Percentiles rank a stretch among this genome's conserved stretches.
phyloP scores from a whole-genome alignment of 2,888 invertebrate species.

The Lapara coniferarum region DNA sequence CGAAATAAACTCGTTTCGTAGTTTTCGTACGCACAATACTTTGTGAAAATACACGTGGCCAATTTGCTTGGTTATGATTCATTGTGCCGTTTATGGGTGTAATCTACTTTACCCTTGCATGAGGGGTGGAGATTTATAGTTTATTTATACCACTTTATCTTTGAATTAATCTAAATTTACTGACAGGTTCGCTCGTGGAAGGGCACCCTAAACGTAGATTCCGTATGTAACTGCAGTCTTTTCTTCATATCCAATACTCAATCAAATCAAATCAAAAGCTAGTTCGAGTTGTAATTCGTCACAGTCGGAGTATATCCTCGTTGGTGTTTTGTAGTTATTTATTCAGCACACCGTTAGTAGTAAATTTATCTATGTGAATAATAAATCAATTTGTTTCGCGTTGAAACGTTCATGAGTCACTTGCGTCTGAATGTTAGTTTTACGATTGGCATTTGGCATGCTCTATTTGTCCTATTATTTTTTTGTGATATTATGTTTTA shows the following conservation, averaged over 20 bases:
- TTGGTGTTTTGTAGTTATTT: background rate
- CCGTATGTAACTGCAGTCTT: too few relatives aligned
- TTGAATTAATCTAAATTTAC: too few relatives aligned
- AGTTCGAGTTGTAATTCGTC: background rate
- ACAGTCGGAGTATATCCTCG: background rate
- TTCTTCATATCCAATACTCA: background rate
- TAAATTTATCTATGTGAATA: constrained; percentile 9
- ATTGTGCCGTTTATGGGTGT: background rate
- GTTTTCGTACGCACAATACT: constrained; percentile 10
- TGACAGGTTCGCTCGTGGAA: too few relatives aligned
- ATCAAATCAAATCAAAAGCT: background rate
- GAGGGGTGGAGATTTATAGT: background rate
- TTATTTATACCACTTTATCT: background rate
- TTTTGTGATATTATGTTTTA: background rate
- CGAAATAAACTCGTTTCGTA: constrained; percentile 6
- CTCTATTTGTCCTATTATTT: background rate
- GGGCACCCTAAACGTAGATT: too few relatives aligned
- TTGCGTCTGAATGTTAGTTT: constrained; percentile 1
- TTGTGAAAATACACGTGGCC: background rate
- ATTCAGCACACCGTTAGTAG: constrained; percentile 7
- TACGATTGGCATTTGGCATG: background rate
- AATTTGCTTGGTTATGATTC: constrained; percentile 13
- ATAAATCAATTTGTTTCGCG: constrained; percentile 19
- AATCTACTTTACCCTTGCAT: background rate
- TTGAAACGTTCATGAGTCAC: constrained; percentile 4